Evolutionary conservation across 2,797 vertebrate genomes (phyloP), one percentile per base, ranked within the genome.

Genomic region (Vultur gryphus): DNA sequence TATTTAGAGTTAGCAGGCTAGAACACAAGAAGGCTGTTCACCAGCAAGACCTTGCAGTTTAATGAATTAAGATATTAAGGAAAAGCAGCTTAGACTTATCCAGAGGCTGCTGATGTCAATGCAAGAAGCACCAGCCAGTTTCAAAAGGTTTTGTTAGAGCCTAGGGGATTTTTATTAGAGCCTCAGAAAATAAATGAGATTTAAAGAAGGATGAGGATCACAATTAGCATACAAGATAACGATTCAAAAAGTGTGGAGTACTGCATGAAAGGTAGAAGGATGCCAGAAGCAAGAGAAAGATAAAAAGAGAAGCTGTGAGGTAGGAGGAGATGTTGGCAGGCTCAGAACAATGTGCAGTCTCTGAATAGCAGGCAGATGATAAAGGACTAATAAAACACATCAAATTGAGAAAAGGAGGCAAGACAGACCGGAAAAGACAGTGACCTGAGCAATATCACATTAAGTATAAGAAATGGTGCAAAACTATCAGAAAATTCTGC

Each of bases 261-360:
- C 19, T 72, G 51, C 48, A 54, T 43, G 77, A 94, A 94, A 92
- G n/a, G 71, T 35, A 89, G 28, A 79, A 86, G 41, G 15, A 64
- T 83, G 93, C 86, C 86, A 93, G 86, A 75, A 95, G 86, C 71
- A 87, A 95, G n/a, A 82, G 28, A 82, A 73, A 85, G 77, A 80
- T 83, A 70, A 95, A 87, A 91, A 76, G 51, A 87, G 28, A 55
- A 90, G 52, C 11, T 58, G n/a, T 51, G 64, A 85, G 57, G 52
- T 25, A 51, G 33, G 37, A 78, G 18, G 29, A 54, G 43, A 43
- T 10, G 17, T 19, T 89, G 67, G 52, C 55, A 89, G 52, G 33
- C 57, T 83, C 58, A 69, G 51, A 94, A 78, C 14, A 51, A 69
- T 10, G 25, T 5, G 11, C 16, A 26, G 14, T 9, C 70, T 88